These are phyloP conservation scores for Sciaenops ocellatus DNA, from an alignment of 2,797 vertebrate genomes.

Conservation along the genomic window DNA sequence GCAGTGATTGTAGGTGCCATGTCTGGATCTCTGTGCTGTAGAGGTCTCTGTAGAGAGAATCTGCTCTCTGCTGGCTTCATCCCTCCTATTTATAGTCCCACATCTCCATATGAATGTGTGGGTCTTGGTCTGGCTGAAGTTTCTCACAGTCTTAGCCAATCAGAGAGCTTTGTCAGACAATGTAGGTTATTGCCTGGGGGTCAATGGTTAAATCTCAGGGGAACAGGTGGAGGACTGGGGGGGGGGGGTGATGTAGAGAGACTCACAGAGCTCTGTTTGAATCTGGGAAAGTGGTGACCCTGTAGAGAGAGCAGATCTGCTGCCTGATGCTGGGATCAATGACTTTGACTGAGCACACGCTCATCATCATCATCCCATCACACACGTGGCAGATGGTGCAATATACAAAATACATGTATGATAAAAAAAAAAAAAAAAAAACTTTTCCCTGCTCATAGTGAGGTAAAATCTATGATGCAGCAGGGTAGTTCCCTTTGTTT, in stretches of 20 bases:
- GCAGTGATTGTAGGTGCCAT: constrained; percentile 76
- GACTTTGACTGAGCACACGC: constrained; percentile 6
- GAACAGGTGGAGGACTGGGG: constrained; percentile 17
- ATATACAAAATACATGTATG: background rate
- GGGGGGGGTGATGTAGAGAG: background rate
- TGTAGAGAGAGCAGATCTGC: constrained; percentile 48
- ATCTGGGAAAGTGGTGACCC: constrained; percentile 62
- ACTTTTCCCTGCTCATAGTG: background rate
- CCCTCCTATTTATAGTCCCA: too few species aligned
- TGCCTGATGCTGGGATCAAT: constrained; percentile 26
- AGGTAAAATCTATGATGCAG: background rate
- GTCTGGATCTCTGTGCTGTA: constrained; percentile 73
- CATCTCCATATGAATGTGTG: too few species aligned
- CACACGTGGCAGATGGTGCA: too few species aligned
- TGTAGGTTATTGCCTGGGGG: too few species aligned
- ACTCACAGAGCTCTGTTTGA: constrained; percentile 23
- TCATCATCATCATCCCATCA: constrained; percentile 15
- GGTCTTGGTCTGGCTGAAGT: too few species aligned
- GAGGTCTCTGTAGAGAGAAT: constrained; percentile 73
- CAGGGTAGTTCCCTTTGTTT: background rate
- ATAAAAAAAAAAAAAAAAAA: too few species aligned
- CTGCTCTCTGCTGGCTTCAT: too few species aligned
- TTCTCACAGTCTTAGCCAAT: constrained; percentile 81
- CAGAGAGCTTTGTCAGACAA: too few species aligned
- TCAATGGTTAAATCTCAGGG: constrained; percentile 20